A percentile compares a stretch with the other conserved stretches of the same genome.
Evolutionary conservation across 2,113 vertebrate species (phyloP).

Genomic region (Collichthys lucidus): DNA sequence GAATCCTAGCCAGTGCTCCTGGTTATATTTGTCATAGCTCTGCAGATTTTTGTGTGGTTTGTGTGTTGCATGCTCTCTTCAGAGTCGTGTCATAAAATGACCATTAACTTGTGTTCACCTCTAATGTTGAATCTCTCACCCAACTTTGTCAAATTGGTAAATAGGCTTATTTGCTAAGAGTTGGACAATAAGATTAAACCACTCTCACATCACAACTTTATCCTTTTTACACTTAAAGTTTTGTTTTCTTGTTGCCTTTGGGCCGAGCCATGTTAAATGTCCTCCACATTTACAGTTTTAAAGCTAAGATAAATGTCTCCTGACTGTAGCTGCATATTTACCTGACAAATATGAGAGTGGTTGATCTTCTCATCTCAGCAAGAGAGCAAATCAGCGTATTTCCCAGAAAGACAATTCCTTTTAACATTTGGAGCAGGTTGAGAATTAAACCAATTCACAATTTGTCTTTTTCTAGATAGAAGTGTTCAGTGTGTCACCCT

Average conservation of each 20-base stretch:
- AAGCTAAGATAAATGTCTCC: too few relatives aligned
- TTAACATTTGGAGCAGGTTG: not conserved
- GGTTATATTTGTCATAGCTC: not conserved
- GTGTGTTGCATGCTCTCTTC: conserved; percentile 25
- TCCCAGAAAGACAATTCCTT: conserved; percentile 19
- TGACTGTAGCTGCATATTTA: not conserved
- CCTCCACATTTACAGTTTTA: too few relatives aligned
- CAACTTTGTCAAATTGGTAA: not conserved
- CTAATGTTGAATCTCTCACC: conserved; percentile 2
- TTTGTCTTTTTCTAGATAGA: not conserved
- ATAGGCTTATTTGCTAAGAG: not conserved
- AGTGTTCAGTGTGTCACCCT: not conserved
- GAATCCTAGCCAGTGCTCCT: conserved; percentile 36
- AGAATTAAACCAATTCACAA: not conserved
- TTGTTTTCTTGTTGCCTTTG: too few relatives aligned
- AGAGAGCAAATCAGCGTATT: not conserved
- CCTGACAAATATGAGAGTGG: not conserved
- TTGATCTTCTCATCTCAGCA: not conserved
- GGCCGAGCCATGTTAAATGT: too few relatives aligned
- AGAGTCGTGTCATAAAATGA: not conserved
- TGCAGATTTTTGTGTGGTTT: not conserved
- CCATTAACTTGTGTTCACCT: not conserved
- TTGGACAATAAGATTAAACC: not conserved
- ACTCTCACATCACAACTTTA: not conserved
- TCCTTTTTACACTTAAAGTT: too few relatives aligned